These are phyloP conservation scores for Dryobotodes eremita DNA, from an alignment of 2,888 invertebrate species.

Conservation along the genomic window DNA sequence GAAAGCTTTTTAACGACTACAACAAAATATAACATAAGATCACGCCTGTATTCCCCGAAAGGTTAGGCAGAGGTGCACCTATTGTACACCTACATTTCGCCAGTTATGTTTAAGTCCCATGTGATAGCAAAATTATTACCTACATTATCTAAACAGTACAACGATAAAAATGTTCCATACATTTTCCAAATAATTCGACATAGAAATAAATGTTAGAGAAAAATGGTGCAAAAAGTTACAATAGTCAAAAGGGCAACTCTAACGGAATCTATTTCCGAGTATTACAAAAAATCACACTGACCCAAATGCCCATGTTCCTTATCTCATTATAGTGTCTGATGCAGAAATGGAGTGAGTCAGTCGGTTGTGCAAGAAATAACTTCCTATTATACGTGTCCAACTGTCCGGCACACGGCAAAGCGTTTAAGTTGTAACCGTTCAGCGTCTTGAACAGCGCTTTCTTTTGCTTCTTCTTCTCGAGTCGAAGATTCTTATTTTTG, in stretches of 20 bases:
- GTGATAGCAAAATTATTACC: neutral
- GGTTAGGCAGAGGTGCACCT: neutral
- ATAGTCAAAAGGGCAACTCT: slow-evolving; percentile 16
- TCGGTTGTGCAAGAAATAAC: slow-evolving; percentile 77
- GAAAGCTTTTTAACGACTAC: neutral
- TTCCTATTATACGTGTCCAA: slow-evolving; percentile 79
- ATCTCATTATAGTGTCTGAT: slow-evolving; percentile 74
- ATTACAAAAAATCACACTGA: slow-evolving; percentile 59
- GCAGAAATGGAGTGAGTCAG: slow-evolving; percentile 74
- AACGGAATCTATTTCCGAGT: slow-evolving; percentile 43
- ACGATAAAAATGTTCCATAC: neutral
- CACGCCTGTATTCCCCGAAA: neutral
- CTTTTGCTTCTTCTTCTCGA: neutral
- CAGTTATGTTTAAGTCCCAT: neutral
- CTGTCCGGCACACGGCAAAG: slow-evolving; percentile 70
- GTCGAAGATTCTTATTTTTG: neutral
- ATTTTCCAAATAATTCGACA: neutral
- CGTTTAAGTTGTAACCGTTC: slow-evolving; percentile 47
- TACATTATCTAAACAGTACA: neutral
- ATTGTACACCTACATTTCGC: neutral
- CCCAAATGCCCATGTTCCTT: slow-evolving; percentile 71
- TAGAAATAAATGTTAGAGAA: neutral
- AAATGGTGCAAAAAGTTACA: slow-evolving; percentile 18
- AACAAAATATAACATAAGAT: neutral
- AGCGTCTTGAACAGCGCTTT: slow-evolving; percentile 34